Base-by-base conservation (phyloP, 2,113 vertebrate species). In the Bungarus multicinctus region DNA sequence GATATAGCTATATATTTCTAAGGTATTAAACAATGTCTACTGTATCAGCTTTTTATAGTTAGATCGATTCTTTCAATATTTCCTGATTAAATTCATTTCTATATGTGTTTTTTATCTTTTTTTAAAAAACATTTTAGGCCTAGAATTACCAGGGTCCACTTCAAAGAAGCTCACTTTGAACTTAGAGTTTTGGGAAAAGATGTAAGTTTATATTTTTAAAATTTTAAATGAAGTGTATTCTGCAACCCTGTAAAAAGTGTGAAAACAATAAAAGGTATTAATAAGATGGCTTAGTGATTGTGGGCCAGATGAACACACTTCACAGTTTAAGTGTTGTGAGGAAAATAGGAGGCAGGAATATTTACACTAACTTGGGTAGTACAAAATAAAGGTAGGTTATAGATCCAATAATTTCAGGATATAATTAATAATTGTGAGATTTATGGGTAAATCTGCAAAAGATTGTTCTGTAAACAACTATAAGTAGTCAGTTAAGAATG, bases 81-180 rank as follows among this genome's bases (percentile, higher is more conserved):
- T 69, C 20, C 58, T 52, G 23, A 47, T 47, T 25, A 69, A 52
- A 47, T 27, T 20, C 53, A 18, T 30, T 10, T 30, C 25, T 30
- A 4, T n/a, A 90, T 57, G 10, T 88, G 39, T 1, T 14, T 1
- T 64, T 92, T 91, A 16, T 88, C 91, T 93, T 94, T 94, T 93
- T 39, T 27, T 27, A 23, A 86, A 93, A n/a, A 87, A 93, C 93
- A 81, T 92, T 95, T 94, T 97, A 99, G 99, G 99, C 98, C 98
- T 95, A 98, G 98, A 97, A 99, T 99, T 96, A 98, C 98, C 6
- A 99, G 99, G 96, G 98, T 99, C 94, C 98, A 99, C 95, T 99
- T 99, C 96, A 99, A 98, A 95, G 98, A 99, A 94, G 97, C 98
- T 47, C 98, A 98, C 30, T 99, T 99, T 97, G 98, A 99, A 96